These are phyloP conservation scores for Synergus itoensis DNA, from an alignment of 2,888 invertebrate species.

Conservation along the genomic window DNA sequence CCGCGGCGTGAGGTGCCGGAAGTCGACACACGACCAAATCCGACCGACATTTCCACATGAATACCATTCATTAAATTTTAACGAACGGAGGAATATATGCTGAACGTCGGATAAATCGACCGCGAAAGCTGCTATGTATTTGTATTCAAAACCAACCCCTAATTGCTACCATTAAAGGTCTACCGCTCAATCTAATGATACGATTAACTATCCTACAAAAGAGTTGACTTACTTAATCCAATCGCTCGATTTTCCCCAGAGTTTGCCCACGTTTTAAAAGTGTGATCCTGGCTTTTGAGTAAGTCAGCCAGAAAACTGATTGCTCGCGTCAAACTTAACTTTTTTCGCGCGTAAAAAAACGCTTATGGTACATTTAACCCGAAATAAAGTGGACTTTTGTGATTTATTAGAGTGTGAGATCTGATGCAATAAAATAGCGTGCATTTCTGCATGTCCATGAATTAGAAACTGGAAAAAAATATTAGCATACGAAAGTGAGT, in stretches of 20 bases:
- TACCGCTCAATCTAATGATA: conserved; percentile 33
- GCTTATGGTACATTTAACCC: conserved; percentile 28
- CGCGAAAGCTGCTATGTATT: conserved; percentile 13
- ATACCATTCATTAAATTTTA: conserved; percentile 13
- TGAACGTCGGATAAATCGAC: conserved; percentile 30
- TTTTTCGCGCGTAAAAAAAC: neutral
- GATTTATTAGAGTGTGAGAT: conserved; percentile 26
- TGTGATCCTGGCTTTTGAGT: neutral
- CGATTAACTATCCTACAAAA: conserved; percentile 26
- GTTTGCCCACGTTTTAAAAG: neutral
- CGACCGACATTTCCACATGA: conserved; percentile 3
- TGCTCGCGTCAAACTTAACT: neutral
- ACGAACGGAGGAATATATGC: neutral
- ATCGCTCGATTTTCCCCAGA: conserved; percentile 16
- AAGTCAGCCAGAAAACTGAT: conserved; percentile 26
- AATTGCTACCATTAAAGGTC: conserved; percentile 33
- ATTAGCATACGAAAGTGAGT: conserved; percentile 1
- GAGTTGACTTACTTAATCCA: conserved; percentile 39
- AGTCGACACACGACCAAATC: conserved; percentile 26
- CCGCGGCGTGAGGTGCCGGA: conserved; percentile 21
- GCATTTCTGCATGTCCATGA: conserved; percentile 18
- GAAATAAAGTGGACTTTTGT: conserved; percentile 31
- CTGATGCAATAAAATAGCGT: conserved; percentile 20
- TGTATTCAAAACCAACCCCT: conserved; percentile 31
- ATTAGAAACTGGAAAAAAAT: conserved; percentile 33